Percentiles rank a stretch among this genome's conserved stretches.
Evolutionary conservation across 2,888 invertebrate species (phyloP).

Genomic region (Aphidius colemani): DNA sequence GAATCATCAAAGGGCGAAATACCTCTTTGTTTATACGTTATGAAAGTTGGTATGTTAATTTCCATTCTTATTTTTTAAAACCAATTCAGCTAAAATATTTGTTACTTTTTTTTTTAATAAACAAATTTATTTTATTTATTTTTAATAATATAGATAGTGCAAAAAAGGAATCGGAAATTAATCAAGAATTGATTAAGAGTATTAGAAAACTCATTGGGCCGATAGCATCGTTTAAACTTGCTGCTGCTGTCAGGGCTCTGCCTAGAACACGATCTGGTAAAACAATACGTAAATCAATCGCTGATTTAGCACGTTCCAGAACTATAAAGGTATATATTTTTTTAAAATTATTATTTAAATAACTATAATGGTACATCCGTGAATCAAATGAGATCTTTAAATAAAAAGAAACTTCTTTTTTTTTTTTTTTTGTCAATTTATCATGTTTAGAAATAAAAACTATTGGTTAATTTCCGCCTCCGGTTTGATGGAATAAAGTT

Average conservation of each 20-base stretch:
- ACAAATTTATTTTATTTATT: background rate
- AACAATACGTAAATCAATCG: slow-evolving; percentile 80
- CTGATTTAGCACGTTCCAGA: slow-evolving; percentile 83
- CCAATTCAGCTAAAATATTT: slow-evolving; percentile 41
- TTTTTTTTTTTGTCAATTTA: slow-evolving; percentile 7
- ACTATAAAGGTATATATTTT: slow-evolving; percentile 68
- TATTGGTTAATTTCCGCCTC: too few species aligned
- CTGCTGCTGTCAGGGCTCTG: slow-evolving; percentile 77
- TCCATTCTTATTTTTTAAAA: too few species aligned
- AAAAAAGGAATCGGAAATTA: slow-evolving; percentile 64
- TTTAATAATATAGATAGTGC: slow-evolving; percentile 55
- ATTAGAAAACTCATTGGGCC: slow-evolving; percentile 78
- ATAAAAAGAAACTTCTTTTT: background rate
- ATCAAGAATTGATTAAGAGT: slow-evolving; percentile 64
- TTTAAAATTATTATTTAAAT: background rate
- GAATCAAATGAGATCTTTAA: background rate
- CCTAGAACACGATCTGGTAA: slow-evolving; percentile 89
- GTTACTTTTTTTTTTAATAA: slow-evolving; percentile 58
- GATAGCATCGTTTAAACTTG: slow-evolving; percentile 85
- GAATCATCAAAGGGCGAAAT: slow-evolving; percentile 90
- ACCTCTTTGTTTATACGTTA: slow-evolving; percentile 85
- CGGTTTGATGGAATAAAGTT: too few species aligned
- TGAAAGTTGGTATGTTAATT: slow-evolving; percentile 64
- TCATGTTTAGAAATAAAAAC: background rate
- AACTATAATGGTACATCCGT: background rate